Base-by-base conservation (phyloP, 2,797 vertebrate genomes). In the Syndactyla subalaris region DNA sequence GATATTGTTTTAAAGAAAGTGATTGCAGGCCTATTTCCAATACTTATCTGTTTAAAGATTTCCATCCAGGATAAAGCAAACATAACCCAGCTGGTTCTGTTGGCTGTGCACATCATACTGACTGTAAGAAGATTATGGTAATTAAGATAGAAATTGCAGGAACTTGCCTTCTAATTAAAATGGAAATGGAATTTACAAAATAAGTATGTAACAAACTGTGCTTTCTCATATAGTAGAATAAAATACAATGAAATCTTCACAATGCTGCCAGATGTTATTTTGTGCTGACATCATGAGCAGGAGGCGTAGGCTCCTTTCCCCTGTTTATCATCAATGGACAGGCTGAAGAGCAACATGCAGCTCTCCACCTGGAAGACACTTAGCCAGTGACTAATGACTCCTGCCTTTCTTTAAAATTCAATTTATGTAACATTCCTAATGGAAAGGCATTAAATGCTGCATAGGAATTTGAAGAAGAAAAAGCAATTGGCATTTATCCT, bases 111-210 rank as follows among this genome's bases (percentile, higher is more conserved):
- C 84, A 93, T 97, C 89, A 95, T 84, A 78, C 68, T 92, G 87
- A 95, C 93, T 97, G 68, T 94, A 97, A 98, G 89, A 85, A 96
- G 97, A 97, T 98, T 96, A 98, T 93, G 84, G 76, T 91, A 96
- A 95, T 96, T 96, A 96, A 82, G 95, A 97, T 70, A 77, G 88
- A 98, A 98, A 98, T 97, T 97, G 96, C 95, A 97, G 97, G 97
- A 98, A 97, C 91, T 95, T 97, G 80, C 85, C 34, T 97, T 96
- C 96, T 97, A 97, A 98, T 98, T 98, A 97, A 97, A 97, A 96
- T 96, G 96, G 96, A 98, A 98, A 98, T 97, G 77, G 95, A 97
- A 97, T 97, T 96, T 96, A 91, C 63, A 91, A 95, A 96, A 97
- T 92, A 97, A 98, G 97, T 97, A 97, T 82, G 78, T 87, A 89